Conservation (phyloP, 1,140 invertebrate species). For the Diprion similis region DNA sequence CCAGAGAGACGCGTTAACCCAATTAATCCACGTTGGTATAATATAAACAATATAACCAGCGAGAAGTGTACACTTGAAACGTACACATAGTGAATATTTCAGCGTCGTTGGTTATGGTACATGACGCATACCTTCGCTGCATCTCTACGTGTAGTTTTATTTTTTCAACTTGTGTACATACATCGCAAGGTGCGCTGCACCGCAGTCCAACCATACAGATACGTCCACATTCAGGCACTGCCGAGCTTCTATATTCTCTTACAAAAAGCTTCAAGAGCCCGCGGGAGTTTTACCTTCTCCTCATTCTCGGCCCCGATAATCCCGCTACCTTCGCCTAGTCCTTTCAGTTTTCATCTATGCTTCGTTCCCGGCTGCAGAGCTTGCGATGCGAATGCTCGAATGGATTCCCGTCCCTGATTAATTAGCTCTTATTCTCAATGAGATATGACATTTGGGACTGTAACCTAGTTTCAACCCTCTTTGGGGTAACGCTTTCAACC, state of each 20-base stretch:
- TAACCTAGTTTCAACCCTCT: too few species aligned
- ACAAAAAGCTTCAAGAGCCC: constrained; percentile 1
- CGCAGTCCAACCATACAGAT: background rate
- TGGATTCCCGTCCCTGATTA: background rate
- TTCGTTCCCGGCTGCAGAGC: background rate
- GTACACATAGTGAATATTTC: background rate
- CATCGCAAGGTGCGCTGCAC: background rate
- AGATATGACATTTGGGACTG: background rate
- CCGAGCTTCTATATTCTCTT: background rate
- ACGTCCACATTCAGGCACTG: background rate
- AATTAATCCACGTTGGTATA: background rate
- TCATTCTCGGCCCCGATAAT: background rate
- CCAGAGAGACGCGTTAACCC: background rate
- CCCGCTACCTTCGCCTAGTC: background rate
- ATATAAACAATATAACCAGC: background rate
- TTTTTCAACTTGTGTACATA: background rate
- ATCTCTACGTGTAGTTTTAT: background rate
- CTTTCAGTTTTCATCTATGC: background rate
- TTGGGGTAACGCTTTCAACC: too few species aligned
- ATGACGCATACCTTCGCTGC: background rate
- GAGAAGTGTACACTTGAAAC: background rate
- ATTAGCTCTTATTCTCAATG: background rate
- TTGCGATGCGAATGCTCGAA: background rate
- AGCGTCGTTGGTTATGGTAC: background rate
- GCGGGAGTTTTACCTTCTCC: background rate